phyloP scores from a whole-genome alignment of 2,113 vertebrate genomes.

The Martes martes region DNA sequence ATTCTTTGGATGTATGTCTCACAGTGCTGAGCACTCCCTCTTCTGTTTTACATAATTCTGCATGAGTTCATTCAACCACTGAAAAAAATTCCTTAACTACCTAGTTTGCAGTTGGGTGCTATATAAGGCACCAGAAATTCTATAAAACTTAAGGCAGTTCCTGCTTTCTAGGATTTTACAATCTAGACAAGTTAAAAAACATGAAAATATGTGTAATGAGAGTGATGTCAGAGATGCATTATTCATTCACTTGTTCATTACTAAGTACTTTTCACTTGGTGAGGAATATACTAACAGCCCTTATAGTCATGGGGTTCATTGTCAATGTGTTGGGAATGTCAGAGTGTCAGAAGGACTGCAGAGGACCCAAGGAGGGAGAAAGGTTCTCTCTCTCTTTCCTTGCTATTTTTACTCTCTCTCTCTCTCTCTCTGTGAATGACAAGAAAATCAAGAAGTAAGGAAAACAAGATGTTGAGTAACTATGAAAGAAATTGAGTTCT shows the following conservation, averaged over 20 bases:
- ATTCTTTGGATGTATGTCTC: not conserved
- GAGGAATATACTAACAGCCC: not conserved
- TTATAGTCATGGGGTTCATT: not conserved
- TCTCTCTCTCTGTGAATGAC: not conserved
- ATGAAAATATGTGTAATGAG: not conserved
- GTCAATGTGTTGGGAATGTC: not conserved
- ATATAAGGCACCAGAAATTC: not conserved
- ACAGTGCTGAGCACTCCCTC: not conserved
- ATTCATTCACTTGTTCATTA: not conserved
- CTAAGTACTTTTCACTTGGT: not conserved
- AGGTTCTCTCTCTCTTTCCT: not conserved
- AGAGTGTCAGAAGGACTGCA: not conserved
- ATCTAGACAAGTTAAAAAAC: not conserved
- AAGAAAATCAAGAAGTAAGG: not conserved
- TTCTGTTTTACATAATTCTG: not conserved
- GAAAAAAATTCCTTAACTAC: not conserved
- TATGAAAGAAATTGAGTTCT: not conserved
- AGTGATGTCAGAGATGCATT: not conserved
- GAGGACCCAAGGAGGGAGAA: not conserved
- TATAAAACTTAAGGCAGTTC: not conserved
- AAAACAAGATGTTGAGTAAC: not conserved
- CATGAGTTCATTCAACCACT: not conserved
- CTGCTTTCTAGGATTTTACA: not conserved
- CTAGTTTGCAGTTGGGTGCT: not conserved
- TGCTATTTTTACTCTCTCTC: not conserved